These are phyloP conservation scores for Tenrec ecaudatus DNA, from an alignment of 2,113 vertebrate species.

Conservation along the genomic window DNA sequence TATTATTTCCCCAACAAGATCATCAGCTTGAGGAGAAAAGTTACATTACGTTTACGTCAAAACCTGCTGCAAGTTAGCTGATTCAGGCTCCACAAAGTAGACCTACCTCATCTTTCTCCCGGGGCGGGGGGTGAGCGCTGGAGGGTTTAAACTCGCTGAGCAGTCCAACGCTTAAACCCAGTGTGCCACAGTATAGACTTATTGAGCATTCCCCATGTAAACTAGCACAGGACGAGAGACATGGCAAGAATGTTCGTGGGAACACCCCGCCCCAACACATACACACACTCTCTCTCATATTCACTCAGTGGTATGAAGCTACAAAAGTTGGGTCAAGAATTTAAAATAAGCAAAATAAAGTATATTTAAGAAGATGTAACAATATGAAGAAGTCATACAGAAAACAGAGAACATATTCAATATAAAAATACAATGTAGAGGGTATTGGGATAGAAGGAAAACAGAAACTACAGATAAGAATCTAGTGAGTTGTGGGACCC, in stretches of 20 bases:
- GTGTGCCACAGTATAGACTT: too few species aligned
- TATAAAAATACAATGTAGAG: neutral
- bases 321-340: constrained; percentile 22
- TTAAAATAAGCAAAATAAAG: constrained; percentile 44
- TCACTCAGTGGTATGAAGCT: neutral
- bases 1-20: constrained; percentile 35
- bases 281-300: neutral
- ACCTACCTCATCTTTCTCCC: too few species aligned
- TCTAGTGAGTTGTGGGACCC: neutral
- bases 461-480: neutral
- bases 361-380: neutral
- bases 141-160: too few species aligned
- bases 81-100: too few species aligned
- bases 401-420: neutral
- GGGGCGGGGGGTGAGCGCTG: too few species aligned
- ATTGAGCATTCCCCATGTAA: too few species aligned
- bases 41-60: too few species aligned
- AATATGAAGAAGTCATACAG: constrained; percentile 7
- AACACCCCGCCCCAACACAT: neutral
- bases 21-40: neutral
- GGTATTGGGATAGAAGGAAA: neutral
- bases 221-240: neutral
- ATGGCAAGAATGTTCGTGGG: neutral
- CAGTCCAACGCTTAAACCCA: too few species aligned
- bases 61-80: too few species aligned